Percentiles rank a stretch among this genome's conserved stretches.
phyloP scores from a whole-genome alignment of 2,888 invertebrate genomes.

The Perizoma flavofasciatum region DNA sequence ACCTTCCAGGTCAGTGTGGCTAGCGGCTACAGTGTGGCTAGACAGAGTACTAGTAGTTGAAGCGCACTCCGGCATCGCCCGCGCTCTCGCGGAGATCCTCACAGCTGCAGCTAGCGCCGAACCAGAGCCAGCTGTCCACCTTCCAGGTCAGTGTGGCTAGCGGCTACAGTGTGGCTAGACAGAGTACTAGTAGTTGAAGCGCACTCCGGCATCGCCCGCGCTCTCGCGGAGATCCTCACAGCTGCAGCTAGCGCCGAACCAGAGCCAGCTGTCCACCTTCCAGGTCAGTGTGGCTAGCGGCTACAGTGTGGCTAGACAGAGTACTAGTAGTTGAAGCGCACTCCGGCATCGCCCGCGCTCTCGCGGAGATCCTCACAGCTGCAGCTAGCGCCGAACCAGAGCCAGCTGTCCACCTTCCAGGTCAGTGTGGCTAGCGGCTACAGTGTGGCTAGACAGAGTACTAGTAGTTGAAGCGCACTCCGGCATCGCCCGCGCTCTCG shows the following conservation, averaged over 20 bases:
- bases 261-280: constrained; percentile 46
- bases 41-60: too few relatives aligned
- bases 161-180: background rate
- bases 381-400: constrained; percentile 54
- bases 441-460: too few relatives aligned
- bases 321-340: constrained; percentile 93
- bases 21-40: background rate
- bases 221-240: constrained; percentile 84
- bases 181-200: too few relatives aligned
- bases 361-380: constrained; percentile 82
- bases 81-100: constrained; percentile 86
- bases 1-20: constrained; percentile 24
- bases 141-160: constrained; percentile 21
- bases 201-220: constrained; percentile 94
- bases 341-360: constrained; percentile 92
- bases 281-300: constrained; percentile 15
- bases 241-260: constrained; percentile 55
- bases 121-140: constrained; percentile 47
- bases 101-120: constrained; percentile 59
- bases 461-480: constrained; percentile 93
- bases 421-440: constrained; percentile 8
- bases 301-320: background rate
- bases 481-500: constrained; percentile 91
- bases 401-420: constrained; percentile 43
- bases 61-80: constrained; percentile 94